Evolutionary conservation across 2,797 vertebrate genomes (phyloP).

Genomic region (Antrozous pallidus): DNA sequence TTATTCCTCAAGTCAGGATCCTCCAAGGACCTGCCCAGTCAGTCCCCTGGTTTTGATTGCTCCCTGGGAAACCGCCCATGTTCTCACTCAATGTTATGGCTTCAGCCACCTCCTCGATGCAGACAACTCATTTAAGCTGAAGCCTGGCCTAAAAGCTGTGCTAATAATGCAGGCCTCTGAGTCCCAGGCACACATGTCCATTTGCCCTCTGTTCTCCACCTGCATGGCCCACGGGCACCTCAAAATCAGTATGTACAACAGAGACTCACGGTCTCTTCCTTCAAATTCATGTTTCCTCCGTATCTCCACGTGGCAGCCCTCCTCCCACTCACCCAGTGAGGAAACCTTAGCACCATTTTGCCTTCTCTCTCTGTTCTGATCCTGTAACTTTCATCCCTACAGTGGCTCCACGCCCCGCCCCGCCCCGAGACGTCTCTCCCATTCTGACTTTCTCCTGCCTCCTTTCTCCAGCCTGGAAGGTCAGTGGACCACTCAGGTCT

Average conservation of each 20-base stretch:
- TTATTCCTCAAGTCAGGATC: not conserved
- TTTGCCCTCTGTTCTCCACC: not conserved
- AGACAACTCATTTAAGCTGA: not conserved
- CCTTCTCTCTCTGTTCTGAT: not conserved
- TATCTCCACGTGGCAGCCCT: not conserved
- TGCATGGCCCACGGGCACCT: not conserved
- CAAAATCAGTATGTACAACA: not conserved
- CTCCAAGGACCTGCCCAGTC: not conserved
- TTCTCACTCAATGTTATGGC: not conserved
- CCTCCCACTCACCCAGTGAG: not conserved
- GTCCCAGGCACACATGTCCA: not conserved
- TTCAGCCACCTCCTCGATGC: not conserved
- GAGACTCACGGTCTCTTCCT: not conserved
- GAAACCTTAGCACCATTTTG: not conserved
- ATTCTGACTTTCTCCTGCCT: not conserved
- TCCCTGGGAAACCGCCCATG: not conserved
- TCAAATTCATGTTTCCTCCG: not conserved
- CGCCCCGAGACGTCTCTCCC: not conserved
- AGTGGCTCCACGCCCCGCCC: no score
- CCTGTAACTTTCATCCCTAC: not conserved
- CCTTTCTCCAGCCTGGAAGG: not conserved
- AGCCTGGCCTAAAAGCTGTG: not conserved
- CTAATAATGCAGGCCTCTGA: not conserved
- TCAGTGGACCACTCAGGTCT: not conserved
- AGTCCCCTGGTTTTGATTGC: not conserved